These are phyloP conservation scores for Drosophila burlai DNA, from an alignment of 1,140 invertebrate genomes.

Conservation along the genomic window DNA sequence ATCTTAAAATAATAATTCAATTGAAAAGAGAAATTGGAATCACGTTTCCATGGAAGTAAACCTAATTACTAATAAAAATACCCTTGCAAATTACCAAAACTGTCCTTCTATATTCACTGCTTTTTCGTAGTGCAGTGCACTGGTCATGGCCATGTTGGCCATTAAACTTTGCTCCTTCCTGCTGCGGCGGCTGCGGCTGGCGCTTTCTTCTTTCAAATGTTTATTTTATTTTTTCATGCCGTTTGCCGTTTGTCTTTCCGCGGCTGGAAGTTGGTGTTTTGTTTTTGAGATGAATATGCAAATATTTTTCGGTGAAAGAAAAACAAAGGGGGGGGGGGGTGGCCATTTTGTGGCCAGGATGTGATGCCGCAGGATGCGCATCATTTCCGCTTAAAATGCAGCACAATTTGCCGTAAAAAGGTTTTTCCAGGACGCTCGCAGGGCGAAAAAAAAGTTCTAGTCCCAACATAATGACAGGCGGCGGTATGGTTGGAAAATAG, in stretches of 20 bases:
- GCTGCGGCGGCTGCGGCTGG: conserved; percentile 37
- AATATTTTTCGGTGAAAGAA: conserved; percentile 70
- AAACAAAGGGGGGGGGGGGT: conserved; percentile 26
- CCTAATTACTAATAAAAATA: not conserved
- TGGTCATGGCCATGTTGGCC: conserved; percentile 69
- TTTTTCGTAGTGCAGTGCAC: conserved; percentile 6
- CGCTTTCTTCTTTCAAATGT: conserved; percentile 46
- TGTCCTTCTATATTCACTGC: too few species aligned
- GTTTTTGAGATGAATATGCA: conserved; percentile 83
- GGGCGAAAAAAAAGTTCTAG: conserved; percentile 15
- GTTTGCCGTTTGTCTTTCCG: conserved; percentile 67
- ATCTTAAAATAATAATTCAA: not conserved
- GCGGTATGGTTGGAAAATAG: conserved; percentile 16
- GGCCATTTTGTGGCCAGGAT: conserved; percentile 77
- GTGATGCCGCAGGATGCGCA: conserved; percentile 77
- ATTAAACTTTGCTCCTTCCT: conserved; percentile 65
- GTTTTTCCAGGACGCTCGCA: conserved; percentile 46
- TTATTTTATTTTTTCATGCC: conserved; percentile 51
- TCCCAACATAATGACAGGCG: conserved; percentile 65
- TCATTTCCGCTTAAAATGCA: conserved; percentile 83
- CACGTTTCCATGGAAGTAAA: not conserved
- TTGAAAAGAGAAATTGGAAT: not conserved
- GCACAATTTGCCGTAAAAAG: conserved; percentile 80
- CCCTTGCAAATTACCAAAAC: not conserved
- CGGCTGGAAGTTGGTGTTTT: conserved; percentile 75